Conservation (phyloP, 2,888 invertebrate genomes). For the Malacosoma neustria region DNA sequence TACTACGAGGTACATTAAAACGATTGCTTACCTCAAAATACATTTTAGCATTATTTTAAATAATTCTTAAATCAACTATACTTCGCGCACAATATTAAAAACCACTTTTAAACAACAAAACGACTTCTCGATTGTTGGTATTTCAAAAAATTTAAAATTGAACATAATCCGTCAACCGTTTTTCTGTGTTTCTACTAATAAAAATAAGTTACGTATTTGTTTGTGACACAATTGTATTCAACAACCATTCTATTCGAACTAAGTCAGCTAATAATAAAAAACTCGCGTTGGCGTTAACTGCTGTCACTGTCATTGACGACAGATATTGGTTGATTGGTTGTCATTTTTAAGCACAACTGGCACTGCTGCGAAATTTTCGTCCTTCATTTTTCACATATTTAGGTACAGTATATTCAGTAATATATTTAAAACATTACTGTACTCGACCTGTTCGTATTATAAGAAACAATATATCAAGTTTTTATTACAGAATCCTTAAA, state of each 20-base stretch:
- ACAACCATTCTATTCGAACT: too few relatives aligned
- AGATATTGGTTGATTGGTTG: too few relatives aligned
- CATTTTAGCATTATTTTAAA: slow-evolving; percentile 19
- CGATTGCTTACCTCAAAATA: slow-evolving; percentile 41
- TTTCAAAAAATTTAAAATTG: slow-evolving; percentile 17
- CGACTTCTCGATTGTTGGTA: neutral
- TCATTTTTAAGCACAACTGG: slow-evolving; percentile 5
- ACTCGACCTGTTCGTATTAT: slow-evolving; percentile 7
- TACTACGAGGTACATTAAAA: neutral
- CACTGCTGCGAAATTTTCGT: slow-evolving; percentile 29
- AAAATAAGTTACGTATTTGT: too few relatives aligned
- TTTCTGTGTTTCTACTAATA: neutral
- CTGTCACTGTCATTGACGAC: too few relatives aligned
- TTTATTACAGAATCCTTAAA: slow-evolving; percentile 24
- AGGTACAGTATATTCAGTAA: slow-evolving; percentile 24
- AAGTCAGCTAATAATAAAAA: too few relatives aligned
- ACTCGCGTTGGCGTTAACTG: too few relatives aligned
- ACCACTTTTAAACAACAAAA: slow-evolving; percentile 1
- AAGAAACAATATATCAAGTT: slow-evolving; percentile 6
- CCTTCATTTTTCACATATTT: slow-evolving; percentile 36
- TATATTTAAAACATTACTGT: slow-evolving; percentile 10
- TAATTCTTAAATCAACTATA: neutral
- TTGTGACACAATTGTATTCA: too few relatives aligned
- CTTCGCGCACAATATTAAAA: neutral
- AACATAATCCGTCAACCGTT: slow-evolving; percentile 8